Conservation (phyloP, 1,140 invertebrate genomes). For the Psilanteris sp. region DNA sequence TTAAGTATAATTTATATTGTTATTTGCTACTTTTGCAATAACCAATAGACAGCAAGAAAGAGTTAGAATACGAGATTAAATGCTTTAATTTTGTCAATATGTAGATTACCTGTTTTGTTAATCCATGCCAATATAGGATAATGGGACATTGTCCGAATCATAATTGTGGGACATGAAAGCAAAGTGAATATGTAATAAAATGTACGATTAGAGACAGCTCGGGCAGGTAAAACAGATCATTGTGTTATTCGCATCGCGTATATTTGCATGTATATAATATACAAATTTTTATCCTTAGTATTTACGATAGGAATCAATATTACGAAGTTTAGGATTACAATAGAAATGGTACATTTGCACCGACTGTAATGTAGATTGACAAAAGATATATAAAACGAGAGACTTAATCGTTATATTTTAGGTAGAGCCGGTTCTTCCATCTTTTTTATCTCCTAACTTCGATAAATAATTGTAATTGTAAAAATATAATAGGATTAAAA, state of each 20-base stretch:
- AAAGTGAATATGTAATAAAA: slow-evolving; percentile 51
- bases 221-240: slow-evolving; percentile 58
- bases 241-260: slow-evolving; percentile 64
- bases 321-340: slow-evolving; percentile 45
- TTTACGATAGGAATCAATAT: slow-evolving; percentile 54
- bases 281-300: slow-evolving; percentile 57
- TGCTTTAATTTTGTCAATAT: slow-evolving; percentile 10
- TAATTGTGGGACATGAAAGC: slow-evolving; percentile 35
- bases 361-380: slow-evolving; percentile 27
- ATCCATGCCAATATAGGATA: slow-evolving; percentile 31
- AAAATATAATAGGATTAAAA: not conserved
- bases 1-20: slow-evolving; percentile 49
- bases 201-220: slow-evolving; percentile 58
- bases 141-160: slow-evolving; percentile 23
- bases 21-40: slow-evolving; percentile 14
- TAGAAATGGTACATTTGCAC: slow-evolving; percentile 44
- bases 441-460: slow-evolving; percentile 1
- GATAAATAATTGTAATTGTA: slow-evolving; percentile 1
- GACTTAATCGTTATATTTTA: slow-evolving; percentile 27
- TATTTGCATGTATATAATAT: slow-evolving; percentile 63
- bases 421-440: slow-evolving; percentile 42
- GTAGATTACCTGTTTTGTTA: slow-evolving; percentile 38
- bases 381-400: slow-evolving; percentile 8
- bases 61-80: slow-evolving; percentile 1
- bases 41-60: slow-evolving; percentile 2